A percentile compares a stretch with the other conserved stretches of the same genome.
phyloP scores from a whole-genome alignment of 2,797 vertebrate species.

The Sebastes trivittatus region DNA sequence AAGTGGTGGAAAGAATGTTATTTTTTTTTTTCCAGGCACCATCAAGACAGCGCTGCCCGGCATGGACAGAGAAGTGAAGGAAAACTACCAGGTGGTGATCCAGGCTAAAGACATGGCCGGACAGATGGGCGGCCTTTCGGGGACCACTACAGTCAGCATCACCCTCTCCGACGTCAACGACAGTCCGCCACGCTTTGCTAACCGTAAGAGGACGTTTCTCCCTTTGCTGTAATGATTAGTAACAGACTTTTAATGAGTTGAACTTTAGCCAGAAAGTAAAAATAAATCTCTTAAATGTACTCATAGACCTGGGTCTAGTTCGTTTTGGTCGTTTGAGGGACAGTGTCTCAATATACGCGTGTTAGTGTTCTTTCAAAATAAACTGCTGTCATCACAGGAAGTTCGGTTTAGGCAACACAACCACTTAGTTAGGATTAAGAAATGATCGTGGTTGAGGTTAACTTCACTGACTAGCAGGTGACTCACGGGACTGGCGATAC shows the following conservation, averaged over 20 bases:
- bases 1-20: neutral
- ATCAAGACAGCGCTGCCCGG: slow-evolving; percentile 96
- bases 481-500: no score
- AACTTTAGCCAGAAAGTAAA: neutral
- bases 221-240: neutral
- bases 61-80: slow-evolving; percentile 96
- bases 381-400: no score
- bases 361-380: no score
- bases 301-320: no score
- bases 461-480: no score
- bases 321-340: no score
- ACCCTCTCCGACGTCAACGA: slow-evolving; percentile 94
- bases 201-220: slow-evolving; percentile 83
- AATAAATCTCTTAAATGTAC: neutral
- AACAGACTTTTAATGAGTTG: neutral
- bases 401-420: no score
- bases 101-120: slow-evolving; percentile 99
- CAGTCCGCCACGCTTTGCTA: slow-evolving; percentile 94
- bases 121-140: slow-evolving; percentile 96
- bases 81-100: slow-evolving; percentile 96
- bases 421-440: no score
- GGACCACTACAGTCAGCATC: slow-evolving; percentile 95
- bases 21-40: slow-evolving; percentile 79
- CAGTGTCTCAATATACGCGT: no score
- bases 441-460: no score